These are phyloP conservation scores for Clitarchus hookeri DNA, from an alignment of 2,888 invertebrate genomes.

Conservation along the genomic window DNA sequence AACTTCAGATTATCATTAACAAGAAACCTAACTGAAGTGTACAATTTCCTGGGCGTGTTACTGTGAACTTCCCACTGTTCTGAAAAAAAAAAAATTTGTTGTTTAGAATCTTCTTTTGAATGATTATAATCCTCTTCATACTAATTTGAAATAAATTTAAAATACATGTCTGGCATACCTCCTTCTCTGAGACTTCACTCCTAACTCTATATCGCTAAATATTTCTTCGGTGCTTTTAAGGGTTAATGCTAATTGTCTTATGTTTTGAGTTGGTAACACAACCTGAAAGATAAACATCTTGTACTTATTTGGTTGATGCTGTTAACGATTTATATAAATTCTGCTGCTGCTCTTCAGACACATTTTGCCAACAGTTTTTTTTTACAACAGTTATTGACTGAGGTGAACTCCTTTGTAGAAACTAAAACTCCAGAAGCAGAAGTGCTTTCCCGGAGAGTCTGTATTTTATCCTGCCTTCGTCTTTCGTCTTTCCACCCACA, in stretches of 20 bases:
- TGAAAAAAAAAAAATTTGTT: no score
- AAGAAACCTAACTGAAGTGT: constrained; percentile 11
- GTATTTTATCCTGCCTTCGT: not conserved
- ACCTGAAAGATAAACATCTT: constrained; percentile 15
- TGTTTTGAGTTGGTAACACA: not conserved
- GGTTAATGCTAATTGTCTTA: not conserved
- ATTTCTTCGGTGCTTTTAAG: not conserved
- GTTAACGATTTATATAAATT: not conserved
- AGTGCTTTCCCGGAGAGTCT: not conserved
- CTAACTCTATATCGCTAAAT: not conserved
- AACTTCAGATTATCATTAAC: not conserved
- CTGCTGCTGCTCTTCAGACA: not conserved
- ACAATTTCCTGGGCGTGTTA: not conserved
- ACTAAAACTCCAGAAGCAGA: not conserved
- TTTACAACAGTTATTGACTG: not conserved
- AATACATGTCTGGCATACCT: not conserved
- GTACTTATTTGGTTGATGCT: not conserved
- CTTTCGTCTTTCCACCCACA: not conserved
- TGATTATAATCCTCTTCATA: not conserved
- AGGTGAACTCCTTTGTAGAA: not conserved
- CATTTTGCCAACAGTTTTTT: not conserved
- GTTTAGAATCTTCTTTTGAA: no score
- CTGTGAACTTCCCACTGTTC: no score
- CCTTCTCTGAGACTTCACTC: not conserved
- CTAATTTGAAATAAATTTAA: constrained; percentile 19